These are phyloP conservation scores for Akabosia matsudoensis DNA, from an alignment of 1,140 invertebrate genomes.

Conservation along the genomic window DNA sequence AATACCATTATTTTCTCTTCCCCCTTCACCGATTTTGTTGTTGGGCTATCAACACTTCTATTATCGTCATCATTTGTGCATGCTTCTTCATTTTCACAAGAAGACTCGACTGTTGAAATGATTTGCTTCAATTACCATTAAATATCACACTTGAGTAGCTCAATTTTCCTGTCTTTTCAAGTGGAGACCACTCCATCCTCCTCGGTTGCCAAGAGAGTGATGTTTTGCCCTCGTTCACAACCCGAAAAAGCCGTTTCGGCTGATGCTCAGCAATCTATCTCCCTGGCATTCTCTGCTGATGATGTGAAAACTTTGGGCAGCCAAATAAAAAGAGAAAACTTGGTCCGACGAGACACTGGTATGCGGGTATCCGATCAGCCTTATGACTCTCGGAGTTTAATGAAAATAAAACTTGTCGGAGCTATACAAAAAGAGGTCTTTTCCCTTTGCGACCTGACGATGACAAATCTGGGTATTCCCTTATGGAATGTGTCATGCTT, in stretches of 20 bases:
- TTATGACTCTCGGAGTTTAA: neutral
- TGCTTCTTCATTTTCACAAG: neutral
- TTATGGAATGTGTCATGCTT: neutral
- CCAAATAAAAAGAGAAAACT: neutral
- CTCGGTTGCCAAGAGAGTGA: too few relatives aligned
- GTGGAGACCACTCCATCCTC: neutral
- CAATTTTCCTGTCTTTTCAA: slow-evolving; percentile 14
- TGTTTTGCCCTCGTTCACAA: too few relatives aligned
- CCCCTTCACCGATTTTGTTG: slow-evolving; percentile 3
- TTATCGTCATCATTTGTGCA: slow-evolving; percentile 1
- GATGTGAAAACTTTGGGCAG: neutral
- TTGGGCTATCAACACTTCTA: neutral
- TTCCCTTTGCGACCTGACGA: slow-evolving; percentile 7
- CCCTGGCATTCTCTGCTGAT: neutral
- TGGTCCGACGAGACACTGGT: neutral
- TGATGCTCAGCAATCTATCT: neutral
- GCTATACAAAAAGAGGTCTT: neutral
- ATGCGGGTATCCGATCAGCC: neutral
- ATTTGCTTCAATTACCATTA: slow-evolving; percentile 23
- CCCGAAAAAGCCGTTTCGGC: neutral
- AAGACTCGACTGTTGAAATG: slow-evolving; percentile 9
- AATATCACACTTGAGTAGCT: slow-evolving; percentile 15
- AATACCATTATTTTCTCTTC: neutral
- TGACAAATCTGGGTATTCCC: slow-evolving; percentile 15
- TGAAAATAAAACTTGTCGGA: slow-evolving; percentile 18